These are phyloP conservation scores for Anoura caudifer DNA, from an alignment of 2,113 vertebrate species.

Conservation along the genomic window DNA sequence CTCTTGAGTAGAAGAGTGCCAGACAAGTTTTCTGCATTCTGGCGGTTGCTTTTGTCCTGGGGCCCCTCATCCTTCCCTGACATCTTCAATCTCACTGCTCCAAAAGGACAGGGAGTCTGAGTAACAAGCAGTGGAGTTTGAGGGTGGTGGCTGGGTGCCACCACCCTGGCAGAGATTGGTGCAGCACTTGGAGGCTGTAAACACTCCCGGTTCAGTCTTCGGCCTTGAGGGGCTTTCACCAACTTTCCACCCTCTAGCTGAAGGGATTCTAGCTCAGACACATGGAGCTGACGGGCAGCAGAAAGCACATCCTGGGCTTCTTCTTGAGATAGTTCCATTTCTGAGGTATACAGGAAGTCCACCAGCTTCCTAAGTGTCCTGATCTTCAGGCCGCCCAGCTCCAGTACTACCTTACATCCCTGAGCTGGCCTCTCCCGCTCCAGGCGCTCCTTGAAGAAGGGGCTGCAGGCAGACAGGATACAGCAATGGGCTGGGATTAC, in stretches of 20 bases:
- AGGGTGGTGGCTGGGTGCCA: background rate
- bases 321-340: slow-evolving; percentile 81
- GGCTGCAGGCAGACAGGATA: slow-evolving; percentile 89
- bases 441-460: slow-evolving; percentile 86
- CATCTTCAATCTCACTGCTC: background rate
- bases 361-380: slow-evolving; percentile 87
- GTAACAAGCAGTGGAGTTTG: background rate
- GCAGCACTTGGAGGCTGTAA: background rate
- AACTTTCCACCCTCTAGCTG: slow-evolving; percentile 78
- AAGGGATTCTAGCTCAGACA: slow-evolving; percentile 81
- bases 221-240: slow-evolving; percentile 69
- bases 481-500: slow-evolving; percentile 89
- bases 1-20: slow-evolving; percentile 30
- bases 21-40: background rate
- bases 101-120: background rate
- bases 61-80: fast-evolving
- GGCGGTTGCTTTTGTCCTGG: background rate
- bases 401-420: slow-evolving; percentile 81
- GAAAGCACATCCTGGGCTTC: slow-evolving; percentile 87
- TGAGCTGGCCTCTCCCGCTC: slow-evolving; percentile 71
- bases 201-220: slow-evolving; percentile 78
- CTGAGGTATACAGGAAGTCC: slow-evolving; percentile 87
- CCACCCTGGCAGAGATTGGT: slow-evolving; percentile 53
- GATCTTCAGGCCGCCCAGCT: slow-evolving; percentile 82
- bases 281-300: slow-evolving; percentile 83